Base-by-base conservation (phyloP, 2,888 invertebrate genomes). In the Ctenicera cuprea region DNA sequence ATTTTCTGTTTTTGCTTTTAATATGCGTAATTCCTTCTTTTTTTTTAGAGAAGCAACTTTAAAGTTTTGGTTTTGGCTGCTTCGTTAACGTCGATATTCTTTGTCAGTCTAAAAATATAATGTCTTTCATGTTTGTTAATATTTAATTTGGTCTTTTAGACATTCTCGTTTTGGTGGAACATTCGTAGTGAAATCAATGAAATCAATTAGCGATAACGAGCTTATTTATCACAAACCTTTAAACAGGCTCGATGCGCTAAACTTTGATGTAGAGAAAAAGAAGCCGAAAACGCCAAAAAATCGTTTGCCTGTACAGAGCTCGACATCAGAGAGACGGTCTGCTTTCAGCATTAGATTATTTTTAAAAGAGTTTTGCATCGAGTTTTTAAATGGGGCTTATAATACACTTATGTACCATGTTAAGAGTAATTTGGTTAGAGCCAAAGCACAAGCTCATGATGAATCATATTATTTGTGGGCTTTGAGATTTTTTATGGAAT, bases 141-240 rank as follows among this genome's bases (percentile, higher is more conserved):
- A 50, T 63, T 59, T 59, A 16, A 45, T 45, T 48, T 59, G 20
- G 26, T 54, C 45, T 74, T 80, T 43, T 83, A 95, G 97, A 80
- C 97, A 97, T 88, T 97, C 97, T 0, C 91, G 95, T 76, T 98
- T 98, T 86, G 97, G 97, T 37, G 98, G 98, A 63, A 97, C 97
- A 8, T 99, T 93, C 88, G 93, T 95, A 0, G 92, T 99, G 16
- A 92, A 94, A 85, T 97, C 98, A 85, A 92, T 98, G 91, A 97
- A 97, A 87, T 96, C 98, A 20, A 93, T 98, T 83, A 94, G 95
- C 78, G 94, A 90, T 68, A 94, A 94, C 82, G 95, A 97, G 83
- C 88, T 97, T 73, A 95, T 98, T 81, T 95, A 94, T 84, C 94
- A 97, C 85, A 96, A 96, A 85, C 94, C 97, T 1, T 88, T 97